These are phyloP conservation scores for Ectemnius continuus DNA, from an alignment of 2,888 invertebrate genomes.

Conservation along the genomic window DNA sequence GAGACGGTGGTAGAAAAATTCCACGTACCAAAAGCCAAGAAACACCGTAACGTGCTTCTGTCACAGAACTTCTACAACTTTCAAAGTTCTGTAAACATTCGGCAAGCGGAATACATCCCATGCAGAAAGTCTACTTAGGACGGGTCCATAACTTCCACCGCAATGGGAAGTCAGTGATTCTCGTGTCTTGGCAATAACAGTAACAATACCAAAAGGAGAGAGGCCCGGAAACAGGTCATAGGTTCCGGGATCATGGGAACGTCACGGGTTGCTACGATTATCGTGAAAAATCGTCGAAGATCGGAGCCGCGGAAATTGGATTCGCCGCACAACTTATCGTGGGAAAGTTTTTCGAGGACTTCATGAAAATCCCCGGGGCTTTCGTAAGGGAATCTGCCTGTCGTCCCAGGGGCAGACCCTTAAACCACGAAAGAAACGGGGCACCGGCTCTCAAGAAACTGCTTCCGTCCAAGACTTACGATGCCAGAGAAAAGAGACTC, in stretches of 20 bases:
- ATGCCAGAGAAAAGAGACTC: constrained; percentile 5
- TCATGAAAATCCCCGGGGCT: constrained; percentile 12
- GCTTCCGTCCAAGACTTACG: constrained; percentile 2
- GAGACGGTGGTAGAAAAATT: background rate
- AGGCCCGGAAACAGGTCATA: too few relatives aligned
- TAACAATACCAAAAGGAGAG: too few relatives aligned
- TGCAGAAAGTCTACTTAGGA: background rate
- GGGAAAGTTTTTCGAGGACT: constrained; percentile 14
- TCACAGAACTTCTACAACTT: background rate
- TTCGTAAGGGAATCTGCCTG: constrained; percentile 10
- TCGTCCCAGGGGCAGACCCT: background rate
- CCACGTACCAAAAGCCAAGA: background rate
- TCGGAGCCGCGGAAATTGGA: constrained; percentile 23
- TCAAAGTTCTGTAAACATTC: background rate
- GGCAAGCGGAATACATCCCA: background rate
- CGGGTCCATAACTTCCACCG: too few relatives aligned
- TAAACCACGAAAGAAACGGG: constrained; percentile 3
- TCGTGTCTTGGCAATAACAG: too few relatives aligned
- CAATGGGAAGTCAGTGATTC: too few relatives aligned
- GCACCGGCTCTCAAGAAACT: background rate
- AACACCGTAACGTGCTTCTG: background rate
- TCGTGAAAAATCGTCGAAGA: constrained; percentile 24
- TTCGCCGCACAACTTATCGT: constrained; percentile 2
- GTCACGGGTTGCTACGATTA: constrained; percentile 15
- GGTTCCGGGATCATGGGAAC: constrained; percentile 21